A percentile compares a stretch with the other conserved stretches of the same genome.
Evolutionary conservation across 2,888 invertebrate genomes (phyloP).

Genomic region (Mesorhabditis belari): DNA sequence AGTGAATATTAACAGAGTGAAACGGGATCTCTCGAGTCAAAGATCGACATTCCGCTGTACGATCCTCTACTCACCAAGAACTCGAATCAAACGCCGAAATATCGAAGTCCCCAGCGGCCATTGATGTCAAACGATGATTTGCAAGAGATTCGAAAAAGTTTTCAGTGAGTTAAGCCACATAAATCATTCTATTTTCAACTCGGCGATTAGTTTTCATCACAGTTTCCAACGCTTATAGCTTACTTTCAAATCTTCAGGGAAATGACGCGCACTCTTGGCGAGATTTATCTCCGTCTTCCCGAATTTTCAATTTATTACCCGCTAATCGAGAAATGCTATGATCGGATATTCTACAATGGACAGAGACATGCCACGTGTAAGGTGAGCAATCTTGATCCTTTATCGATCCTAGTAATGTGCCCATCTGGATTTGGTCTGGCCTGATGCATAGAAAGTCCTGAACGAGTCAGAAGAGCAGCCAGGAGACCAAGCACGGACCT

Average conservation of each 20-base stretch:
- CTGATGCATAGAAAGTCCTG: too few relatives aligned
- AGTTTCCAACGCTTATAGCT: too few relatives aligned
- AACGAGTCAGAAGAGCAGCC: too few relatives aligned
- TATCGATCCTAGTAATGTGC: too few relatives aligned
- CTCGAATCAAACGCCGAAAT: background rate
- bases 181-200: background rate
- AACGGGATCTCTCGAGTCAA: too few relatives aligned
- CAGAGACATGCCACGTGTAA: slow-evolving; percentile 22
- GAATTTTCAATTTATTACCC: slow-evolving; percentile 39
- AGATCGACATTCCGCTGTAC: too few relatives aligned
- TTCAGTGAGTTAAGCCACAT: background rate
- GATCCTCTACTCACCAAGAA: background rate
- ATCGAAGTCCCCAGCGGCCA: background rate
- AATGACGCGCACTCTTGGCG: background rate
- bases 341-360: slow-evolving; percentile 42
- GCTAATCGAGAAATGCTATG: slow-evolving; percentile 43
- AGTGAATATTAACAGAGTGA: too few relatives aligned
- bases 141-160: background rate
- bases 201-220: too few relatives aligned
- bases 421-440: too few relatives aligned
- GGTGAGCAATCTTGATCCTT: too few relatives aligned
- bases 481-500: too few relatives aligned
- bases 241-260: background rate
- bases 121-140: background rate
- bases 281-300: slow-evolving; percentile 28